Evolutionary conservation across 2,797 vertebrate species (phyloP), one percentile per base, ranked within the genome.

Genomic region (Lacerta agilis): DNA sequence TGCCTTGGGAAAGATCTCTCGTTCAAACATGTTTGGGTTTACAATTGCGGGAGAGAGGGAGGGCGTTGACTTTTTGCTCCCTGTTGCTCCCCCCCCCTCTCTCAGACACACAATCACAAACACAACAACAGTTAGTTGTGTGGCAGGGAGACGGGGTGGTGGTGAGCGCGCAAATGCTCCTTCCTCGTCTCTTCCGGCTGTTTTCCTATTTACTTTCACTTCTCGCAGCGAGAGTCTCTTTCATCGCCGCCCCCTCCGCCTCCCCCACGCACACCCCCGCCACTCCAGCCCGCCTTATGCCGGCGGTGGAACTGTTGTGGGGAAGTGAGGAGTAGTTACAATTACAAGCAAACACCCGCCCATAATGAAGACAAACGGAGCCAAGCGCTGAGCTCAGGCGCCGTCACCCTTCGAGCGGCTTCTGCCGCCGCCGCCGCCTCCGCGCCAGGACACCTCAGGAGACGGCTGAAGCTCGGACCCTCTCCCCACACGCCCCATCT

Each of bases 311-410:
- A 6, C 69, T 58, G 71, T 15, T 36, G 23, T 5, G 27, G 72
- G 83, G 33, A 17, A 17, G 66, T 11, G 27, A 6, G 29, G 43
- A 6, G 29, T 61, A 15, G 79, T 25, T n/a, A n/a, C n/a, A 25
- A 36, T 64, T 80, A 10, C 78, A 8, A 58, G 49, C 66, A 73
- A 80, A 80, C 78, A 27, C 64, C 17, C 38, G 33, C 43, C 45
- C 43, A 41, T 79, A 41, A 87, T 80, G 69, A 64, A 81, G 69
- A 87, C 27, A 61, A 81, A 87, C 36, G 38, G 10, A 73, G 69
- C 17, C 69, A 13, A 36, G 49, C 38, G 20, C 8, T 3, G 27
- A 15, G 18, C 45, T 8, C 82, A 9, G 36, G 20, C 13, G 11
- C 36, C 33, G 43, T 6, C 4, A 29, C 82, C 61, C 55, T 64